A percentile compares a stretch with the other conserved stretches of the same genome.
Evolutionary conservation across 2,888 invertebrate genomes (phyloP).

Genomic region (Bhutanitis thaidina): DNA sequence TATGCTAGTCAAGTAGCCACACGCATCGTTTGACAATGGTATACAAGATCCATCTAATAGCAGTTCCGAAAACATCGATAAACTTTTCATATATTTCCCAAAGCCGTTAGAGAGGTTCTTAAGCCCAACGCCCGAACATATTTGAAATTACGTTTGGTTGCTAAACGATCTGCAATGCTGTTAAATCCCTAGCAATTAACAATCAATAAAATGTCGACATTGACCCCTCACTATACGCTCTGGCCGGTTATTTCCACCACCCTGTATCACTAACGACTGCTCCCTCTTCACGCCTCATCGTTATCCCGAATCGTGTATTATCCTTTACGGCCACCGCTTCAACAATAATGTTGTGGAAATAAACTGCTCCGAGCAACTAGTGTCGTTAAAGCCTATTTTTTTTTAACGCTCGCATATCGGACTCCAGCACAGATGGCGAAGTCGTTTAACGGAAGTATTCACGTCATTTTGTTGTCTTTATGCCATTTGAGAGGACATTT

Average conservation of each 20-base stretch:
- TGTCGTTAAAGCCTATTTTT: conserved; percentile 34
- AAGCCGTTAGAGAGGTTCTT: too few relatives aligned
- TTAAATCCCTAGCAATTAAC: conserved; percentile 31
- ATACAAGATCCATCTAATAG: too few relatives aligned
- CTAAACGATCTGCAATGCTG: not conserved
- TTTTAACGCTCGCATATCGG: conserved; percentile 26
- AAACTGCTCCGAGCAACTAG: conserved; percentile 45
- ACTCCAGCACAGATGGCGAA: conserved; percentile 23
- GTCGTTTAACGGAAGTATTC: conserved; percentile 27
- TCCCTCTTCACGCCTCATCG: conserved; percentile 34
- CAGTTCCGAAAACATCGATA: too few relatives aligned
- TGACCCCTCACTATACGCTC: not conserved
- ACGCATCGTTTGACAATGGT: too few relatives aligned
- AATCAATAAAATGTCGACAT: conserved; percentile 30
- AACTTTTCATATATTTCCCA: too few relatives aligned
- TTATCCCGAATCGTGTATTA: conserved; percentile 44
- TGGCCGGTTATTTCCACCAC: not conserved
- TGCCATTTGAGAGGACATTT: conserved; percentile 13
- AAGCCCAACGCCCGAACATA: too few relatives aligned
- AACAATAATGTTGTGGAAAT: conserved; percentile 43
- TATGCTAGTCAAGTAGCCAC: too few relatives aligned
- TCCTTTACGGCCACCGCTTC: conserved; percentile 42
- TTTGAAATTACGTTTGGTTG: too few relatives aligned
- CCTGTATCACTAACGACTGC: conserved; percentile 2
- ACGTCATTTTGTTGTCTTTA: conserved; percentile 23